Conservation (phyloP, 2,113 vertebrate genomes). For the Laticauda colubrina region DNA sequence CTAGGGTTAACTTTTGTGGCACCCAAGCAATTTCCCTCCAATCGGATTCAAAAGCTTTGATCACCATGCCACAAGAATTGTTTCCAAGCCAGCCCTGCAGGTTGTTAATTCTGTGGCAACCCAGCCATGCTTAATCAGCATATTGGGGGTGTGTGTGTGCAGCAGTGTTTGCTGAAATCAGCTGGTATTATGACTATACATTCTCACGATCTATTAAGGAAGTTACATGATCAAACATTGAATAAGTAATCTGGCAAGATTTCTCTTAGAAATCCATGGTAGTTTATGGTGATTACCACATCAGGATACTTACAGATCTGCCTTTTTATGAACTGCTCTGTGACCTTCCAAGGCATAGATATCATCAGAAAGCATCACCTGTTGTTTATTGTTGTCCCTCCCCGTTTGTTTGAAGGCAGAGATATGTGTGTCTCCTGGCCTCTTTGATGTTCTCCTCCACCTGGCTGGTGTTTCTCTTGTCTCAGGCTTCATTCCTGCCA, state of each 20-base stretch:
- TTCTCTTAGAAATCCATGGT: background rate
- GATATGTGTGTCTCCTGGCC: background rate
- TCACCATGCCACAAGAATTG: background rate
- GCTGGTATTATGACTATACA: background rate
- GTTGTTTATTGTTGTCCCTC: background rate
- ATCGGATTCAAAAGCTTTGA: background rate
- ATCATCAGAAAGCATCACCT: background rate
- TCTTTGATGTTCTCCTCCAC: background rate
- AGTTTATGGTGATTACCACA: background rate
- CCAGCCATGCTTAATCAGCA: background rate
- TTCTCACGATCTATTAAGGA: background rate
- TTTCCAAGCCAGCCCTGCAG: background rate
- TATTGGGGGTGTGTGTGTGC: background rate
- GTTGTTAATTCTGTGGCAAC: background rate
- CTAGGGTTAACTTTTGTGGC: background rate
- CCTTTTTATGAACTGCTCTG: background rate
- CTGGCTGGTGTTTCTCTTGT: background rate
- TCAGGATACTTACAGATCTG: background rate
- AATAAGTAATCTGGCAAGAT: background rate
- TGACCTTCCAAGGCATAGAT: background rate
- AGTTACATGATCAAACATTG: background rate
- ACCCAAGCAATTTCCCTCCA: background rate
- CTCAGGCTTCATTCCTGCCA: background rate
- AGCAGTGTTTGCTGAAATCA: background rate
- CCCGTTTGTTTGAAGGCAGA: background rate